These are phyloP conservation scores for Ifrita kowaldi DNA, from an alignment of 2,113 vertebrate species.

Conservation along the genomic window DNA sequence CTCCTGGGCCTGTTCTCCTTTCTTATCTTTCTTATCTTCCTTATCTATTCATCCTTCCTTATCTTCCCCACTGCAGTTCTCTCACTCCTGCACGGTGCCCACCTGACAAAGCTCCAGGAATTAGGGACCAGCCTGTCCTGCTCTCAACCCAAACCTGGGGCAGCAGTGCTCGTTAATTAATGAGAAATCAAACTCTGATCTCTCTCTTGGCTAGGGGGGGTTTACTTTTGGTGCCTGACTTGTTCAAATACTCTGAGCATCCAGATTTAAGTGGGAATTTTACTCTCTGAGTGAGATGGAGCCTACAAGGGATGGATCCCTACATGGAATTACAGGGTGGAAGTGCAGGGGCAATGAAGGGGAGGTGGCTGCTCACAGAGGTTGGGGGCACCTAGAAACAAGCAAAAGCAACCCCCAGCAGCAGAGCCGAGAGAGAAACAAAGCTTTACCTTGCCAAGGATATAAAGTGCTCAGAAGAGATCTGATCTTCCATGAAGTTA, in stretches of 20 bases:
- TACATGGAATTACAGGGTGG: not conserved
- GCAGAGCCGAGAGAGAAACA: not conserved
- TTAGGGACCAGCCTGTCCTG: not conserved
- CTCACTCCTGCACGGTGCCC: not conserved
- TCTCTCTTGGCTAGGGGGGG: not conserved
- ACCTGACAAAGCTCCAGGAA: not conserved
- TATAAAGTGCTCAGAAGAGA: not conserved
- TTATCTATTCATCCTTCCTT: not conserved
- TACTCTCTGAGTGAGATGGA: not conserved
- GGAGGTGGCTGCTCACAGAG: not conserved
- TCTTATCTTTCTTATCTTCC: not conserved
- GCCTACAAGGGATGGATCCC: not conserved
- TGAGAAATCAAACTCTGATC: not conserved
- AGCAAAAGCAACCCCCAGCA: not conserved
- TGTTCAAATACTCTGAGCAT: not conserved
- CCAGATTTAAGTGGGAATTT: not conserved
- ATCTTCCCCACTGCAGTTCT: not conserved
- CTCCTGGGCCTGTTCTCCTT: not conserved
- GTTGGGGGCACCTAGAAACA: not conserved
- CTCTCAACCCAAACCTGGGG: not conserved
- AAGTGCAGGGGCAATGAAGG: not conserved
- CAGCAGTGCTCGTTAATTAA: not conserved
- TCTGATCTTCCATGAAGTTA: not conserved
- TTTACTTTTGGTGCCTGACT: accelerated
- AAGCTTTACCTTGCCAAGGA: not conserved